Conservation (phyloP, 2,888 invertebrate species). For the Taenaris catops region DNA sequence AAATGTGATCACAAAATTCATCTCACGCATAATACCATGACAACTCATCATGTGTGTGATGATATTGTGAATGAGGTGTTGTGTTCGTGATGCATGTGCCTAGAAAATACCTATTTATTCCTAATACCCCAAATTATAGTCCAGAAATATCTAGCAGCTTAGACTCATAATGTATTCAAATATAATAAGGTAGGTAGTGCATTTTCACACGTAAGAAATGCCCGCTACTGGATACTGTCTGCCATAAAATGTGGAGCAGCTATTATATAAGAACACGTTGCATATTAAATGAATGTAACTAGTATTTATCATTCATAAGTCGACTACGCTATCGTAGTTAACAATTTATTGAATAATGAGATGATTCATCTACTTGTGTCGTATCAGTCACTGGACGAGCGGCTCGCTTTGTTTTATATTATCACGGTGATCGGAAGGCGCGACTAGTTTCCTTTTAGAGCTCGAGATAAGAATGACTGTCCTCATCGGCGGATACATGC, state of each 20-base stretch:
- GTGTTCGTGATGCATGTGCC: too few species aligned
- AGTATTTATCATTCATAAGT: conserved; percentile 20
- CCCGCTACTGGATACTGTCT: too few species aligned
- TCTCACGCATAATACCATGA: too few species aligned
- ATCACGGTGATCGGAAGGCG: conserved; percentile 58
- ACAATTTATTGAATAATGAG: conserved; percentile 28
- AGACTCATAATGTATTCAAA: too few species aligned
- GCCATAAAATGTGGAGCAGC: conserved; percentile 1
- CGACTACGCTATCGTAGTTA: conserved; percentile 18
- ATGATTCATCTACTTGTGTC: conserved; percentile 41
- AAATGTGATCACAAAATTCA: too few species aligned
- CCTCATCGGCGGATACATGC: conserved; percentile 37
- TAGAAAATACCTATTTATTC: too few species aligned
- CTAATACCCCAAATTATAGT: too few species aligned
- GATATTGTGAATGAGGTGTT: too few species aligned
- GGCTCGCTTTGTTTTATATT: conserved; percentile 41
- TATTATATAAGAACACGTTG: conserved; percentile 1
- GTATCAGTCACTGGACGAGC: conserved; percentile 36
- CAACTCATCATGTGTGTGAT: too few species aligned
- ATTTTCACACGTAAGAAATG: too few species aligned
- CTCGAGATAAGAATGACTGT: conserved; percentile 54
- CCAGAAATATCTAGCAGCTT: too few species aligned
- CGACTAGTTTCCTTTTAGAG: conserved; percentile 71
- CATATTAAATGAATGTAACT: conserved; percentile 13
- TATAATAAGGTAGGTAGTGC: too few species aligned